Base-by-base conservation (phyloP, 35 echinoderm and acorn worm species). In the Apostichopus californicus region DNA sequence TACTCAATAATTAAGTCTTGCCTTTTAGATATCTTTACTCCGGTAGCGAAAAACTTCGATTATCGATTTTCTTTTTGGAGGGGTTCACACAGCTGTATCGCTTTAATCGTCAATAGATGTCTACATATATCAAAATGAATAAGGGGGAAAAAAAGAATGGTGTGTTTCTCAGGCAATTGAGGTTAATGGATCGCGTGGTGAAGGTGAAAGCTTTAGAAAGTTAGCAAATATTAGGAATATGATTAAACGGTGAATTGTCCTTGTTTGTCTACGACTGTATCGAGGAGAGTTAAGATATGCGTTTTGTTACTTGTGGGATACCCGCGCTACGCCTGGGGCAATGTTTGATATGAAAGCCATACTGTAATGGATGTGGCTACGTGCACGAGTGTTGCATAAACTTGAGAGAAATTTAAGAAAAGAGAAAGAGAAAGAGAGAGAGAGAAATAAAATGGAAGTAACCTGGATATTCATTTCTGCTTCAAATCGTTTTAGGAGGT, bases 171-270 rank as follows among this genome's bases (percentile, higher is more conserved):
- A 83, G 80, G 80, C 80, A 83, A 83, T 83, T 83, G 80, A 57
- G 80, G 80, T 83, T 83, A 83, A 83, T 83, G 80, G 80, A 83
- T 83, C 56, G 80, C 80, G 80, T 83, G 21, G 80, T 83, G 56
- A 46, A 79, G 26, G 52, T 83, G 54, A 83, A 57, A 54, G 80
- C 80, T 83, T 83, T 83, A 83, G 80, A 83, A 83, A 83, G 80
- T 83, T 83, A 57, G 80, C 80, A 83, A 83, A 83, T 83, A 83
- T 83, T 83, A 83, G 80, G 80, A 83, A 83, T 83, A 83, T 83
- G 80, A 83, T 55, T 83, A 83, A 83, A 83, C 56, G 80, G 80
- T 83, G 80, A 54, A 56, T 21, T 20, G 80, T 5, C 26, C 52
- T 83, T 83, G 80, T 83, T 83, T 83, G 80, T 83, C 17, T 83